Conservation (phyloP, 2,888 invertebrate genomes). For the Mythimna ferrago region DNA sequence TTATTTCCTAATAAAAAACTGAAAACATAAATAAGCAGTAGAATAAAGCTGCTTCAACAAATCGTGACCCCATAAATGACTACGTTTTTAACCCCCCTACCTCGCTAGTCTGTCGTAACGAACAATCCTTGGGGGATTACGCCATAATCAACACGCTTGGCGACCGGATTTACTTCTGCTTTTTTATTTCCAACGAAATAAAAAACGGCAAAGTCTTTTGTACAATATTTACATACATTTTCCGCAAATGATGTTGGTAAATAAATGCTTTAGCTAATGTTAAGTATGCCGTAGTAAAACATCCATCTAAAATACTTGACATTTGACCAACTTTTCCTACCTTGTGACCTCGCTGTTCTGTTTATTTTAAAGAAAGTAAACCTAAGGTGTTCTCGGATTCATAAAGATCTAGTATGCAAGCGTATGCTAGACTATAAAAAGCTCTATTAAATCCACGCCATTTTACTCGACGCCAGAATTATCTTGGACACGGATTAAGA, state of each 20-base stretch:
- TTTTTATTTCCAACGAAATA: slow-evolving; percentile 26
- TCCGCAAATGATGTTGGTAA: neutral
- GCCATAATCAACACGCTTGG: slow-evolving; percentile 30
- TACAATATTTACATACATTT: slow-evolving; percentile 10
- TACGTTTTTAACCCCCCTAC: slow-evolving; percentile 3
- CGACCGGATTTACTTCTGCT: slow-evolving; percentile 14
- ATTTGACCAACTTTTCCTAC: slow-evolving; percentile 10
- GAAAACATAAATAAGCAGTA: neutral
- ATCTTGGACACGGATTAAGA: slow-evolving; percentile 68
- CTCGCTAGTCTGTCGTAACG: slow-evolving; percentile 22
- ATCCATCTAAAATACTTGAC: slow-evolving; percentile 24
- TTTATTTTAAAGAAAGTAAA: slow-evolving; percentile 33
- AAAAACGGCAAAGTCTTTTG: slow-evolving; percentile 12
- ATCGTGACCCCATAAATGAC: slow-evolving; percentile 5
- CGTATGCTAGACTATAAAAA: slow-evolving; percentile 29
- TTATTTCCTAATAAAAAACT: too few relatives aligned
- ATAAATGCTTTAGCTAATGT: slow-evolving; percentile 8
- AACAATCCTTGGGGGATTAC: slow-evolving; percentile 39
- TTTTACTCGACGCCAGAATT: slow-evolving; percentile 42
- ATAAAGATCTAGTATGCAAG: slow-evolving; percentile 23
- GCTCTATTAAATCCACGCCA: slow-evolving; percentile 29
- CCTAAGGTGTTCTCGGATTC: slow-evolving; percentile 6
- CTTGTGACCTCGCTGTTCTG: slow-evolving; percentile 9
- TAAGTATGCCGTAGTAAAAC: slow-evolving; percentile 14
- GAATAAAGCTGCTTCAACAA: slow-evolving; percentile 1